Percentiles rank a stretch among this genome's conserved stretches.
Evolutionary conservation across 2,113 vertebrate genomes (phyloP).

Genomic region (Pleuronectes platessa): DNA sequence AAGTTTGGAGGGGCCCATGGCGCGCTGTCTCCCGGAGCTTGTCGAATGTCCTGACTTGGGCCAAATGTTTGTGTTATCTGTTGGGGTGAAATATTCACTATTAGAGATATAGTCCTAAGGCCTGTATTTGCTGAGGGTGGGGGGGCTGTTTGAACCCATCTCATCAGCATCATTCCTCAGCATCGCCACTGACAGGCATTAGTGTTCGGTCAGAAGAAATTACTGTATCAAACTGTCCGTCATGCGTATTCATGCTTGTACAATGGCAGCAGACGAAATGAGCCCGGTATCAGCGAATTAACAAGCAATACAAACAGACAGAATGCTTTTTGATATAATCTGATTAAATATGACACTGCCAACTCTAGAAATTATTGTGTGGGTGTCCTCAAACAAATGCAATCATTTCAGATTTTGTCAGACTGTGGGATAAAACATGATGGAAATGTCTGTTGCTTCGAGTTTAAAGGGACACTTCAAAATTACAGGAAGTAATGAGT

Average conservation of each 20-base stretch:
- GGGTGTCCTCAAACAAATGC: constrained; percentile 45
- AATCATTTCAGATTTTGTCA: constrained; percentile 48
- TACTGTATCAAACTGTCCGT: constrained; percentile 56
- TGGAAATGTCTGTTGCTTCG: not conserved
- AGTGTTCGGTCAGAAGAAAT: constrained; percentile 50
- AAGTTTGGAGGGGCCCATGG: constrained; percentile 19
- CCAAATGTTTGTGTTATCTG: constrained; percentile 32
- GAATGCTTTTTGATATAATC: constrained; percentile 64
- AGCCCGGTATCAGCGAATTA: constrained; percentile 42
- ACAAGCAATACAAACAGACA: constrained; percentile 51
- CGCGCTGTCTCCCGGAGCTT: constrained; percentile 28
- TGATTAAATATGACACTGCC: constrained; percentile 59
- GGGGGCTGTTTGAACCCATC: constrained; percentile 48
- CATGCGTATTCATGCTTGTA: constrained; percentile 50
- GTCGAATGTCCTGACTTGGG: constrained; percentile 11
- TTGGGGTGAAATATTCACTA: constrained; percentile 45
- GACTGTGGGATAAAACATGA: constrained; percentile 32
- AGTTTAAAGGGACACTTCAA: constrained; percentile 30
- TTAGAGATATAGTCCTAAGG: constrained; percentile 20
- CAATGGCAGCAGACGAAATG: constrained; percentile 28
- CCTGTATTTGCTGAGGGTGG: constrained; percentile 5
- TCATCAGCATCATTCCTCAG: constrained; percentile 5
- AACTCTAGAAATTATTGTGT: constrained; percentile 52
- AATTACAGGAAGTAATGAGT: constrained; percentile 4
- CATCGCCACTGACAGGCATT: constrained; percentile 51